Evolutionary conservation across 1,140 invertebrate genomes (phyloP).

Genomic region (Hormaphis cornu): DNA sequence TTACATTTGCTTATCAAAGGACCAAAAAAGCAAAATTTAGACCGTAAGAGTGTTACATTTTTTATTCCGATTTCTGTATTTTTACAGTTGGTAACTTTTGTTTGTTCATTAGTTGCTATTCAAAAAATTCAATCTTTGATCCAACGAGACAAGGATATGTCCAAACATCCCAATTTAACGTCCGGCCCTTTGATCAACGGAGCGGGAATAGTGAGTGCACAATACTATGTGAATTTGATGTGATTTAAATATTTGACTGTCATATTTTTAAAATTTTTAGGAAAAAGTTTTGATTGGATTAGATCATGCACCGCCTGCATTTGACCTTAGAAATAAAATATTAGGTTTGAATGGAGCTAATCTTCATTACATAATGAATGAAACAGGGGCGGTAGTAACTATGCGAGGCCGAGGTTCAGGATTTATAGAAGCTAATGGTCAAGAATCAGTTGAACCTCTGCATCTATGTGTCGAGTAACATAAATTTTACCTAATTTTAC

Average conservation of each 20-base stretch:
- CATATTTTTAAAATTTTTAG: slow-evolving; percentile 33
- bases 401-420: slow-evolving; percentile 60
- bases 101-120: slow-evolving; percentile 48
- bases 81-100: slow-evolving; percentile 26
- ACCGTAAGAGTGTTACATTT: slow-evolving; percentile 45
- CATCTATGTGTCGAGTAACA: slow-evolving; percentile 64
- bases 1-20: slow-evolving; percentile 55
- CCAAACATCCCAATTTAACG: slow-evolving; percentile 23
- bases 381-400: slow-evolving; percentile 65
- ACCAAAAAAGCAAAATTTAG: slow-evolving; percentile 50
- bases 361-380: slow-evolving; percentile 63
- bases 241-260: not conserved
- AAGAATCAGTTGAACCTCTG: slow-evolving; percentile 67
- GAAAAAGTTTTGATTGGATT: slow-evolving; percentile 70
- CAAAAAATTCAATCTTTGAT: slow-evolving; percentile 55
- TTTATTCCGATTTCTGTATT: not conserved
- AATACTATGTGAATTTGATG: slow-evolving; percentile 20
- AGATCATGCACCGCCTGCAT: slow-evolving; percentile 63
- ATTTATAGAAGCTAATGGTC: slow-evolving; percentile 51
- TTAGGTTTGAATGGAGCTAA: slow-evolving; percentile 61
- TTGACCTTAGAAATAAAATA: slow-evolving; percentile 63
- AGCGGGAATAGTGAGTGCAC: slow-evolving; percentile 20
- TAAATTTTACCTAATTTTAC: not conserved
- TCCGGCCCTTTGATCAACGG: slow-evolving; percentile 12
- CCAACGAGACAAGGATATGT: slow-evolving; percentile 35